Base-by-base conservation (phyloP, 2,113 vertebrate species). In the Solea solea region DNA sequence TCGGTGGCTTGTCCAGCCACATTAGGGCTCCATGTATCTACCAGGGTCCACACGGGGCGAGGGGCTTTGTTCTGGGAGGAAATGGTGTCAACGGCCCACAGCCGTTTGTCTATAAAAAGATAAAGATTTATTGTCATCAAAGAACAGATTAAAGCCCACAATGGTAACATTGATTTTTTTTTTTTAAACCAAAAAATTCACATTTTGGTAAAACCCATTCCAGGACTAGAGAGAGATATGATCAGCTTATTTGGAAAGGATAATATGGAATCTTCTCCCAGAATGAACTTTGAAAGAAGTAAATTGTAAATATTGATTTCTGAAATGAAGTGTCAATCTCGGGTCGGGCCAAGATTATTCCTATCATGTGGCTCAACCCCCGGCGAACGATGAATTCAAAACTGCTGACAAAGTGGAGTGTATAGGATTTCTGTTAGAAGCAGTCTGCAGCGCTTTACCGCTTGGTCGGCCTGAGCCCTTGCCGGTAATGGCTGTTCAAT, bases 291-390 rank as follows among this genome's bases (percentile, higher is more conserved):
- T 99, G 98, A 99, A 98, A 99, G 97, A 97, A 98, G 97, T 98
- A 99, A 99, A 99, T 99, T 99, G 98, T 99, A 98, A 98, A 99
- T 98, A 99, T 98, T 99, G 98, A 99, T 99, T 98, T 98, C 96
- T 98, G 96, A 98, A 99, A 98, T 98, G 96, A 98, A 98, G 96
- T 98, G 98, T 98, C 98, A 99, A 99, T 99, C 98, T 98, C 93
- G 89, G 1, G 94, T 97, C 94, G 96, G 95, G 81, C 83, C 94
- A 82, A 98, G 98, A 98, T 98, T 98, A 98, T 98, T 98, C 95
- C 96, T 95, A 97, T 99, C 98, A 98, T 98, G 95, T 94, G 95
- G 95, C 93, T 95, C 77, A 88, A 93, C 88, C 86, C 83, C 92
- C 79, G 74, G 95, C 94, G 89, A 84, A 95, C 95, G 95, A 96